Conservation (phyloP, 2,113 vertebrate genomes). For the Vulpes ferrilata region DNA sequence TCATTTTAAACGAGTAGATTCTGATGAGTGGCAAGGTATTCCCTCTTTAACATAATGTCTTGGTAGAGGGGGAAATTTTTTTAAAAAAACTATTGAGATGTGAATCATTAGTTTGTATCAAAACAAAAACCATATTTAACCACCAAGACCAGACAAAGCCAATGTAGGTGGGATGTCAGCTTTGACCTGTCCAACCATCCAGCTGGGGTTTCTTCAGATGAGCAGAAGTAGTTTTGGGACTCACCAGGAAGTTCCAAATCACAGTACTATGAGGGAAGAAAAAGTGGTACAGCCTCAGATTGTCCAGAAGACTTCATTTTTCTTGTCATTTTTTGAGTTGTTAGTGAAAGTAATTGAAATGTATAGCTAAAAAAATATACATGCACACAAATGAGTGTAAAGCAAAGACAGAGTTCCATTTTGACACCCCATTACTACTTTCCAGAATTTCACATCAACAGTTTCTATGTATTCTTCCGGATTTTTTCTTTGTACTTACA, state of each 20-base stretch:
- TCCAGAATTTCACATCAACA: background rate
- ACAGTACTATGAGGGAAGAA: background rate
- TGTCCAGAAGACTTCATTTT: background rate
- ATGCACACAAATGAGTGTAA: background rate
- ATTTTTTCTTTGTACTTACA: background rate
- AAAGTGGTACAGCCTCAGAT: background rate
- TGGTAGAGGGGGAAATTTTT: background rate
- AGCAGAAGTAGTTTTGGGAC: background rate
- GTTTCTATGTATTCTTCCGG: background rate
- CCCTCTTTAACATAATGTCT: background rate
- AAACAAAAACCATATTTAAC: background rate
- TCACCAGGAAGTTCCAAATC: background rate
- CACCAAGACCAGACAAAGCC: background rate
- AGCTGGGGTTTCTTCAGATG: background rate
- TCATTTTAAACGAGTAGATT: background rate
- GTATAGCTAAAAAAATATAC: background rate
- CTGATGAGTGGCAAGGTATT: background rate
- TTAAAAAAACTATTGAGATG: background rate
- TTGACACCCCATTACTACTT: background rate
- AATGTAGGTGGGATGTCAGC: background rate
- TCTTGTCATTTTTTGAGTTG: background rate
- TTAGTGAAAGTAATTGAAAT: background rate
- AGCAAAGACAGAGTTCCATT: background rate
- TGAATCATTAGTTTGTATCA: background rate
- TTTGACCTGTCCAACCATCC: background rate